Evolutionary conservation across 1,140 invertebrate genomes (phyloP).

Genomic region (Procambarus virginalis): DNA sequence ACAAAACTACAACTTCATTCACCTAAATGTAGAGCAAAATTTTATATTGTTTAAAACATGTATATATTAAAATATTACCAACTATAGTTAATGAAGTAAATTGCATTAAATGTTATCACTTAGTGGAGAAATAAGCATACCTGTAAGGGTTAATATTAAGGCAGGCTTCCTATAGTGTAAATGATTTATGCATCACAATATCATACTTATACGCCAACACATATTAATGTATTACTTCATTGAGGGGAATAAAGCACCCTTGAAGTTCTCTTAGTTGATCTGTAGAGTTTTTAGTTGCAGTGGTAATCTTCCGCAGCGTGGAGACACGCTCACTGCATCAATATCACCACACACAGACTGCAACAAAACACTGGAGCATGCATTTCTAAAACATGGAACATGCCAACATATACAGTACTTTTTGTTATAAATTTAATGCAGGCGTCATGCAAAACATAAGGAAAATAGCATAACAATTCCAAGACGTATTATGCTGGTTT

Average conservation of each 20-base stretch:
- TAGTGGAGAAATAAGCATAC: conserved; percentile 4
- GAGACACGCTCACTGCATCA: conserved; percentile 27
- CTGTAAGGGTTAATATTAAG: neutral
- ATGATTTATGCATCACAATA: neutral
- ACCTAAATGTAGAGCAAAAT: neutral
- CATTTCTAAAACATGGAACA: neutral
- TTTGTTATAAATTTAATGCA: neutral
- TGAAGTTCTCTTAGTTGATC: conserved; percentile 28
- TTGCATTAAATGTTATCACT: neutral
- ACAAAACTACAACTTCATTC: too few species aligned
- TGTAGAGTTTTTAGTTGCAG: conserved; percentile 33
- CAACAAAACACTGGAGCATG: conserved; percentile 39
- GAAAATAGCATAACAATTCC: conserved; percentile 2
- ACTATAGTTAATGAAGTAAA: neutral
- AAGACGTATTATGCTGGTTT: neutral
- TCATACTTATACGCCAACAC: neutral
- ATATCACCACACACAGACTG: conserved; percentile 36
- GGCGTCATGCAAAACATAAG: neutral
- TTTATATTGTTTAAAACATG: neutral
- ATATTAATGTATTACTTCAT: conserved; percentile 40
- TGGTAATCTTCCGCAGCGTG: conserved; percentile 39
- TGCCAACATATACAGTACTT: neutral
- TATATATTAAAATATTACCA: neutral
- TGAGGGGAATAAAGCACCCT: neutral
- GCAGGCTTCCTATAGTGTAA: neutral